Conservation (phyloP, 2,113 vertebrate genomes). For the Martes martes region DNA sequence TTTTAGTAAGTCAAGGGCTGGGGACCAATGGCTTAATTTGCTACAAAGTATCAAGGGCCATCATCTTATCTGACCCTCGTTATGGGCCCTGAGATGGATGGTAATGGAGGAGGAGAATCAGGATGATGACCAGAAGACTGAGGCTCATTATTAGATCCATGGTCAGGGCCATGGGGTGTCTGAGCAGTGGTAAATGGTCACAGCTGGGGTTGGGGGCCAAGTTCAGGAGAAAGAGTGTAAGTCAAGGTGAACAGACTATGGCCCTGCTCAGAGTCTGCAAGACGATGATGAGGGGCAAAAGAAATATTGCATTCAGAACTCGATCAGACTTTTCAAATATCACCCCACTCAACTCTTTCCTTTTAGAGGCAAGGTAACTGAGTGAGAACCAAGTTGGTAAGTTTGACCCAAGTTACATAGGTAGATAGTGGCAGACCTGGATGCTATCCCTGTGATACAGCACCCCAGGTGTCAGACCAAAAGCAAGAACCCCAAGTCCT, state of each 20-base stretch:
- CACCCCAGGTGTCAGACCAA: fast-evolving
- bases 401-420: neutral
- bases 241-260: fast-evolving
- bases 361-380: neutral
- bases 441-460: neutral
- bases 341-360: fast-evolving
- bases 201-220: fast-evolving
- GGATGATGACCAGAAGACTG: fast-evolving
- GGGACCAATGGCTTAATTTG: neutral
- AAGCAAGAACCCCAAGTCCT: neutral
- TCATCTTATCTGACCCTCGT: fast-evolving
- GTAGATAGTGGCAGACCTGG: neutral
- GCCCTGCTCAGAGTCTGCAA: fast-evolving
- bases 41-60: neutral
- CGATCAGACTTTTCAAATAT: neutral
- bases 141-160: fast-evolving
- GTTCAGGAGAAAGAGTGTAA: neutral
- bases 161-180: neutral
- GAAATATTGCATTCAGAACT: neutral
- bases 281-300: fast-evolving
- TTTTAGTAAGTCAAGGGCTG: neutral
- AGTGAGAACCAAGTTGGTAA: fast-evolving
- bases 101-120: neutral
- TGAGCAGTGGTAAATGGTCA: fast-evolving
- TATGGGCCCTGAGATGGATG: neutral